Percentiles rank a stretch among this genome's conserved stretches.
Evolutionary conservation across 2,888 invertebrate species (phyloP).

Genomic region (Ceraclea dissimilis): DNA sequence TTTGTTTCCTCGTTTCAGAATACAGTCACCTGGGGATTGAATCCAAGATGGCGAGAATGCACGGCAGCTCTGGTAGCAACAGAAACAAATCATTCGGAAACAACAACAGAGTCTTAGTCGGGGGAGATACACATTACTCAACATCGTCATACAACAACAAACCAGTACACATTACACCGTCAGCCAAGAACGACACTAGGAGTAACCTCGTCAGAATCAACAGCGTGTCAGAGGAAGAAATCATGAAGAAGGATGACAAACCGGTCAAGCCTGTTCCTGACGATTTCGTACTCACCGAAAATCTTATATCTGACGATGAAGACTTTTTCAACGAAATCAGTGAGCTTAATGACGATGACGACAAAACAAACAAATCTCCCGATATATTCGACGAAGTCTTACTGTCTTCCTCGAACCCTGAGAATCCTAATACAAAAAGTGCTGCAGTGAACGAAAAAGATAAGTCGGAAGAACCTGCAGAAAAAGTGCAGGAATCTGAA

Average conservation of each 20-base stretch:
- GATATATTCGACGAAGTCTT: not conserved
- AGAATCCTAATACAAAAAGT: slow-evolving; percentile 5
- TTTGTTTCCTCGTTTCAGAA: slow-evolving; percentile 17
- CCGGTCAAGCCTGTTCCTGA: not conserved
- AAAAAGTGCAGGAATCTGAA: not conserved
- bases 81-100: slow-evolving; percentile 10
- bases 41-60: slow-evolving; percentile 17
- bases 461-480: not conserved
- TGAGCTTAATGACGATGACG: slow-evolving; percentile 1
- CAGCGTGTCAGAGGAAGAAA: slow-evolving; percentile 3
- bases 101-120: slow-evolving; percentile 22
- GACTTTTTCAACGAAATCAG: not conserved
- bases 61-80: slow-evolving; percentile 10
- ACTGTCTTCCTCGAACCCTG: slow-evolving; percentile 4
- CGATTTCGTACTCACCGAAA: slow-evolving; percentile 3
- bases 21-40: slow-evolving; percentile 16
- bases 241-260: slow-evolving; percentile 7
- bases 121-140: slow-evolving; percentile 3
- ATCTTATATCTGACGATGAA: slow-evolving; percentile 3
- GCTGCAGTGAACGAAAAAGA: not conserved
- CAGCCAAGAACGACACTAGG: not conserved
- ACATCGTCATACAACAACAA: not conserved
- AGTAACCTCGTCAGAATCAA: slow-evolving; percentile 19
- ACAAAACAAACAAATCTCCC: not conserved
- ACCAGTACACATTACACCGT: not conserved